Conservation (phyloP, 2,888 invertebrate genomes). For the Drosophila vallismaia region DNA sequence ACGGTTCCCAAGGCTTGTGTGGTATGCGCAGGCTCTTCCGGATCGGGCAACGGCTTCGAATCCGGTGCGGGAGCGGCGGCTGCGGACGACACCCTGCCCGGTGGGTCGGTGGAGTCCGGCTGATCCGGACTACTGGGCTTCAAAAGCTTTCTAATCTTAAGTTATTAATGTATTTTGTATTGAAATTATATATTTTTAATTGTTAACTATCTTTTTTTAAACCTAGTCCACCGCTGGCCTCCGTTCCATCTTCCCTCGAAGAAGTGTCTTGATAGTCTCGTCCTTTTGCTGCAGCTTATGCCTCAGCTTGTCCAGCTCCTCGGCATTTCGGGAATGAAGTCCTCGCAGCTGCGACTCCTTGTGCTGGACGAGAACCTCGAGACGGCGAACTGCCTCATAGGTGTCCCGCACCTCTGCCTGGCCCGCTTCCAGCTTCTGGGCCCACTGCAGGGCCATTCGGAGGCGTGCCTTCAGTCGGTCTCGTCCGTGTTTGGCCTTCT, state of each 20-base stretch:
- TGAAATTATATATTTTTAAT: constrained; percentile 80
- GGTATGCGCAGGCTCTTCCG: constrained; percentile 60
- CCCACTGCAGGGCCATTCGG: constrained; percentile 82
- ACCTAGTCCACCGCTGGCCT: constrained; percentile 61
- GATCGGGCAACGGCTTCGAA: constrained; percentile 30
- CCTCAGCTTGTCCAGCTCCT: constrained; percentile 81
- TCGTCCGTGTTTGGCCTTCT: constrained; percentile 80
- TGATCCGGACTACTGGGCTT: constrained; percentile 69
- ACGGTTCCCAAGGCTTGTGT: constrained; percentile 75
- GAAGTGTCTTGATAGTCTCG: constrained; percentile 81
- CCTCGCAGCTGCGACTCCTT: constrained; percentile 83
- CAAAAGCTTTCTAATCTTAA: constrained; percentile 72
- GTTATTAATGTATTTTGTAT: constrained; percentile 78
- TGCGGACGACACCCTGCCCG: constrained; percentile 39
- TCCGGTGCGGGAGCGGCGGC: constrained; percentile 30
- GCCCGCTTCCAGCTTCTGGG: constrained; percentile 81
- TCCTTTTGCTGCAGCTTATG: constrained; percentile 82
- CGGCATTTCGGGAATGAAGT: constrained; percentile 78
- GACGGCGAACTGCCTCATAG: constrained; percentile 81
- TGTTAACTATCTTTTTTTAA: constrained; percentile 46
- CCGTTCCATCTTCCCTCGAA: constrained; percentile 70
- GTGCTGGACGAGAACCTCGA: constrained; percentile 82
- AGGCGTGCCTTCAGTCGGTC: constrained; percentile 82
- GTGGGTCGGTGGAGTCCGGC: constrained; percentile 43
- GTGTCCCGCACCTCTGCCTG: constrained; percentile 79